Base-by-base conservation (phyloP, 64 coral and sea anemone species). In the Montipora foliosa region DNA sequence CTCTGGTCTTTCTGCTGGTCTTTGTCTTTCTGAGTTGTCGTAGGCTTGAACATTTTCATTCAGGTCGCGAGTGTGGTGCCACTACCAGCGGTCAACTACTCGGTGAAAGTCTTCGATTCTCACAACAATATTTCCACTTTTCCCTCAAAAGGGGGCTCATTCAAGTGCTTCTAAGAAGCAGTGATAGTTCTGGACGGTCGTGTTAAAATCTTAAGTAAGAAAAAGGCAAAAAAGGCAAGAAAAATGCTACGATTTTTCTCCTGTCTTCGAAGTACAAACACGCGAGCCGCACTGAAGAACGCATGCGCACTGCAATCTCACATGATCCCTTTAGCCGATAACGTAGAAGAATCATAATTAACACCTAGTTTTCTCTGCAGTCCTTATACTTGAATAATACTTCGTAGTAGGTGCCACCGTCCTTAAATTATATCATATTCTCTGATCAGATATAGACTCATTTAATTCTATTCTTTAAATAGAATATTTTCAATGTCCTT, bases 271-370 rank as follows among this genome's bases (percentile, higher is more conserved):
- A 69, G 50, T 47, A 87, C 84, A 1, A 47, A 1, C 44, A 15
- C 24, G 64, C 47, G 84, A 51, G 4, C 69, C 6, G 66, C 67
- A 87, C 84, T 50, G 84, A 74, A 87, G 84, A 0, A 74, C 84
- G 64, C 67, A 74, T 87, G 84, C 64, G 84, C 67, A 71, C 69
- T 29, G 29, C 29, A 29, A 29, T 29, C 29, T 29, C 1, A 29
- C 29, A 29, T 29, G 29, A 29, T 29, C 16, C 47, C 80, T 82
- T 0, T 57, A 57, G 57, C 22, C 21, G 82, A 70, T 66, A 5
- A 86, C 14, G 52, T 67, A 55, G 52, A 55, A 55, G 52, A 55
- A 4, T 9, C 46, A 10, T 13, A 13, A 46, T 77, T 78, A 25
- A 25, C 25, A 25, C 25, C 25, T 25, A 25, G 25, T 25, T 25